Base-by-base conservation (phyloP, 2,888 invertebrate genomes). In the Erebia ligea region DNA sequence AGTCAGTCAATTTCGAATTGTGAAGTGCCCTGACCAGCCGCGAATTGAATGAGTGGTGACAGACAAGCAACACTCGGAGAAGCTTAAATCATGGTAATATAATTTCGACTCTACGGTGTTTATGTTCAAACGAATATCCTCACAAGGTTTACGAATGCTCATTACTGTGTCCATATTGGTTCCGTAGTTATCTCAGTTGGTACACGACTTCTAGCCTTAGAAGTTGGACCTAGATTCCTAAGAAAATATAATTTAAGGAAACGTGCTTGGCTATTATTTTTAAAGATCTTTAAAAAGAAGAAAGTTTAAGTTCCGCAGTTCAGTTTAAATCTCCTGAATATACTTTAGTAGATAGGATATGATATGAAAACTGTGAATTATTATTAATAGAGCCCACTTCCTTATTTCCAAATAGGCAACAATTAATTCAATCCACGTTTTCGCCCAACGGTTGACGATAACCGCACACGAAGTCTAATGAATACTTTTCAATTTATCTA, bases 111-210 rank as follows among this genome's bases (percentile, higher is more conserved):
- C 82, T 72, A 80, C 50, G 4, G 8, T 61, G 61, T 59, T 59
- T 15, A 17, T 79, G 73, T 79, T 64, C 77, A 48, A 70, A 75
- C 78, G 67, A 83, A 83, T 80, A 82, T 81, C 88, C 86, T 82
- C 87, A 87, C 84, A 88, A 86, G 88, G 87, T 76, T 80, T 80
- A 74, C 79, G 76, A 76, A 76, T 77, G 82, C 87, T 88, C 88
- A 87, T 88, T 88, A 88, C 82, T 79, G 81, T 78, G 78, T 78
- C 88, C 88, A 87, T 88, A 87, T 87, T 84, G 84, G 87, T 77
- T 78, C 74, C 74, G 78, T 84, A 82, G 85, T 86, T 87, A 87
- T 87, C 86, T 84, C 48, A 59, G 65, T 62, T 77, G 80, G 83
- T 82, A 86, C 86, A 87, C 86, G 86, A 85, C 82, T 83, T 73